Evolutionary conservation across 2,888 invertebrate species (phyloP).

Genomic region (Euclidia mi): DNA sequence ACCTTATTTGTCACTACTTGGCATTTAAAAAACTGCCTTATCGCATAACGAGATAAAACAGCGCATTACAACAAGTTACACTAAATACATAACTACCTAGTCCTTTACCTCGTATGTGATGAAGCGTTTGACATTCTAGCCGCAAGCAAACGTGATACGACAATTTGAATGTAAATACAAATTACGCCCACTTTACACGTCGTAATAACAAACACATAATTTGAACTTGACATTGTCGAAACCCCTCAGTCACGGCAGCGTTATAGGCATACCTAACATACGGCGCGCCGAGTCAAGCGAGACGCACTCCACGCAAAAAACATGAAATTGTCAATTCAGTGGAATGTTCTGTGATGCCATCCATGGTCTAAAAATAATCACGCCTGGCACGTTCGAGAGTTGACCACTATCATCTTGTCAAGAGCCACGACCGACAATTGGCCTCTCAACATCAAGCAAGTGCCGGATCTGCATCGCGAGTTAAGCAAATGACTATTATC

Average conservation of each 20-base stretch:
- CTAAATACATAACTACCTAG: too few relatives aligned
- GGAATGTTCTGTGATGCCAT: constrained; percentile 79
- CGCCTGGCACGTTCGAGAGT: constrained; percentile 71
- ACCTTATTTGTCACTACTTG: background rate
- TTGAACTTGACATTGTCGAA: constrained; percentile 45
- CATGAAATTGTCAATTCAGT: constrained; percentile 72
- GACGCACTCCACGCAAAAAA: constrained; percentile 56
- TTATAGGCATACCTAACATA: constrained; percentile 34
- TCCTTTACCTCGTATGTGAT: too few relatives aligned
- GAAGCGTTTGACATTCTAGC: too few relatives aligned
- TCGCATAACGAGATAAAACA: too few relatives aligned
- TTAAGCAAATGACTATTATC: constrained; percentile 56
- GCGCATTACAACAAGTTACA: too few relatives aligned
- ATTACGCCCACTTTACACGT: background rate
- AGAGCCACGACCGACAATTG: constrained; percentile 72
- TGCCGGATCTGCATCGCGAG: constrained; percentile 53
- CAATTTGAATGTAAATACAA: background rate
- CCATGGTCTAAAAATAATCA: constrained; percentile 82
- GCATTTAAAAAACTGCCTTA: too few relatives aligned
- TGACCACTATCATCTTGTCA: constrained; percentile 79
- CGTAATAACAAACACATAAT: constrained; percentile 15
- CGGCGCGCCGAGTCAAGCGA: constrained; percentile 52
- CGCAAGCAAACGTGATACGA: background rate
- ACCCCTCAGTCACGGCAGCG: constrained; percentile 40
- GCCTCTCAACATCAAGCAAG: constrained; percentile 63